Conservation (phyloP, 92 coral and sea anemone genomes). For the Pocillopora grandis region DNA sequence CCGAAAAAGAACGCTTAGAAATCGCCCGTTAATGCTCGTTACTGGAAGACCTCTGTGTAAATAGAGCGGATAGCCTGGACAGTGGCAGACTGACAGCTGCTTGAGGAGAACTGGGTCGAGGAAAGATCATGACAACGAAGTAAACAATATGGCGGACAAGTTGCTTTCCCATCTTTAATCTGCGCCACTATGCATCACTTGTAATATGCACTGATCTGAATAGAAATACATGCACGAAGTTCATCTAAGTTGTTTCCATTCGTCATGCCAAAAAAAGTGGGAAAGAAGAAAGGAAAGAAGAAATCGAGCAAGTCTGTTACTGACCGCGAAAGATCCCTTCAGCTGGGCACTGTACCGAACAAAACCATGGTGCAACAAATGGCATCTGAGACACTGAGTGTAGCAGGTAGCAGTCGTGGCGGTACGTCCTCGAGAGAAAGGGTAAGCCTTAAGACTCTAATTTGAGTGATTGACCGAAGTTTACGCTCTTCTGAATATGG, state of each 20-base stretch:
- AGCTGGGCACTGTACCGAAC: conserved; percentile 79
- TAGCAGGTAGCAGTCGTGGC: conserved; percentile 52
- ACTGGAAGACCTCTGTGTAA: no score
- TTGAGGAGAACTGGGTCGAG: conserved; percentile 12
- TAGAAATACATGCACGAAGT: not conserved
- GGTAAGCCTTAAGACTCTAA: conserved; percentile 34
- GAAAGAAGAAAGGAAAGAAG: conserved; percentile 74
- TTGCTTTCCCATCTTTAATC: not conserved
- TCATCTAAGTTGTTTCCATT: not conserved
- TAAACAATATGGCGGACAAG: conserved; percentile 16
- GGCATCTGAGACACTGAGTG: conserved; percentile 93
- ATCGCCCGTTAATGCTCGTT: not conserved
- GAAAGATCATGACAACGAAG: conserved; percentile 4
- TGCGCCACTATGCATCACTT: not conserved
- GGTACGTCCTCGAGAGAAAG: conserved; percentile 66
- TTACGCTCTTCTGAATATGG: no score
- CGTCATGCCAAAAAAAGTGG: conserved; percentile 81
- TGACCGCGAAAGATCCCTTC: conserved; percentile 1
- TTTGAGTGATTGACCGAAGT: no score
- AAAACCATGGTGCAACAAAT: conserved; percentile 84
- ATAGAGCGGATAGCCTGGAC: no score
- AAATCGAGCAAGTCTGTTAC: conserved; percentile 63
- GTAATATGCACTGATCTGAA: not conserved
- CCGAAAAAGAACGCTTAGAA: not conserved
- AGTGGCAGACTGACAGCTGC: not conserved